Evolutionary conservation across 2,888 invertebrate species (phyloP), one percentile per base, ranked within the genome.

Genomic region (Pseudolycoriella hygida): DNA sequence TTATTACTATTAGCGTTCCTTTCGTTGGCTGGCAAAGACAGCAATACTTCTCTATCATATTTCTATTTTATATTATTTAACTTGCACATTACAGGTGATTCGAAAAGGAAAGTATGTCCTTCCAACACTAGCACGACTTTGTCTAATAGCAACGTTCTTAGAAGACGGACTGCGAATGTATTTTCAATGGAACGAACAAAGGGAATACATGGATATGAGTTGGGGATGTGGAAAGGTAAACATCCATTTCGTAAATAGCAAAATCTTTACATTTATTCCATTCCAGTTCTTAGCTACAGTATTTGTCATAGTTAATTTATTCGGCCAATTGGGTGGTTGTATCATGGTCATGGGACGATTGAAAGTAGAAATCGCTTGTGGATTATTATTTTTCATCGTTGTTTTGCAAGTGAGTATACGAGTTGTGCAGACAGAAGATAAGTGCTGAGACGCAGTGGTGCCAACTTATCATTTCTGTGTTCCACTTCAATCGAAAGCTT

Each of bases 81-180:
- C n/a, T n/a, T n/a, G n/a, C n/a, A 12, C 12, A 14, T 49, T 44
- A 39, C 42, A 96, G 96, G 84, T 94, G 49, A 80, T 93, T 56
- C 76, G 94, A 54, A 84, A 87, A 69, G 82, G 89, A 54, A 94
- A 94, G 66, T 73, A 85, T 67, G 73, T 97, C 52, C 70, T 99
- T 54, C 98, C 98, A 19, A 94, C 94, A 53, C 76, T 94, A 55
- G 97, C 97, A 12, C 77, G 98, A 51, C 70, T 98, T 49, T 99
- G 96, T 66, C 77, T 99, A 49, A 93, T 98, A 60, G 92, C 94
- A 55, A 99, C 98, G 55, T 99, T 99, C 71, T 73, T 98, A 50
- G 98, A 98, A 69, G 98, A 99, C 72, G 98, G 98, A 2, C 74
- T 98, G 48, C 79, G 98, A 49, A 99, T 99, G 98, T 98, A 93